These are phyloP conservation scores for Moxostoma hubbsi DNA, from an alignment of 2,797 vertebrate genomes.

Conservation along the genomic window DNA sequence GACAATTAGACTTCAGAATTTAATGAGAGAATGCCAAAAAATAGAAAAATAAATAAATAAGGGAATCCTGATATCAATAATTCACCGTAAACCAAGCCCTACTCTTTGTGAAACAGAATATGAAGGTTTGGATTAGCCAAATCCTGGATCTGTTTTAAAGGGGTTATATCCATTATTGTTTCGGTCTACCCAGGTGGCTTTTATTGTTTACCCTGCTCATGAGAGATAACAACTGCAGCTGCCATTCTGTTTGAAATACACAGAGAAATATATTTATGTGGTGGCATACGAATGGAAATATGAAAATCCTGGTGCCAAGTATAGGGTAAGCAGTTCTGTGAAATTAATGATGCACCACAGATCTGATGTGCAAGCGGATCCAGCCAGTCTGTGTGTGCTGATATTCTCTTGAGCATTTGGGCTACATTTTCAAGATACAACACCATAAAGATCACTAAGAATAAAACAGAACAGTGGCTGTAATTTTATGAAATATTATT, in stretches of 20 bases:
- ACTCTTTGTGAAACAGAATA: slow-evolving; percentile 16
- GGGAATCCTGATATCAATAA: slow-evolving; percentile 29
- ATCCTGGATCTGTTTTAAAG: slow-evolving; percentile 21
- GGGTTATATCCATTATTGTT: slow-evolving; percentile 12
- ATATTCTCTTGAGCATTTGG: slow-evolving; percentile 23
- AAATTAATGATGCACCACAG: slow-evolving; percentile 37
- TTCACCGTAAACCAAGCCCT: slow-evolving; percentile 12
- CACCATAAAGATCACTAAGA: slow-evolving; percentile 6
- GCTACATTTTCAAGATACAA: slow-evolving; percentile 24
- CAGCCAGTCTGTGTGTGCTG: slow-evolving; percentile 30
- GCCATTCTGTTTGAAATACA: slow-evolving; percentile 25
- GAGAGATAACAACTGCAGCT: slow-evolving; percentile 35
- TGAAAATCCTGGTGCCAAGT: slow-evolving; percentile 30
- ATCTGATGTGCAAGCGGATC: slow-evolving; percentile 15
- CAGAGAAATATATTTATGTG: slow-evolving; percentile 35
- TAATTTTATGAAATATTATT: slow-evolving; percentile 24
- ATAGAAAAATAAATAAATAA: not conserved
- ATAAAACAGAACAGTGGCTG: not conserved
- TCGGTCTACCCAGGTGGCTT: slow-evolving; percentile 18
- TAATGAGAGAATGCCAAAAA: not conserved
- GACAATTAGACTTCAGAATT: not conserved
- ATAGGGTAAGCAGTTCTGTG: slow-evolving; percentile 33
- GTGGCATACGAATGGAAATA: slow-evolving; percentile 31
- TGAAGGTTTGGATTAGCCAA: slow-evolving; percentile 28
- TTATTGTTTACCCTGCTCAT: slow-evolving; percentile 30